Conservation (phyloP, 2,113 vertebrate species). For the Barnardius zonarius region DNA sequence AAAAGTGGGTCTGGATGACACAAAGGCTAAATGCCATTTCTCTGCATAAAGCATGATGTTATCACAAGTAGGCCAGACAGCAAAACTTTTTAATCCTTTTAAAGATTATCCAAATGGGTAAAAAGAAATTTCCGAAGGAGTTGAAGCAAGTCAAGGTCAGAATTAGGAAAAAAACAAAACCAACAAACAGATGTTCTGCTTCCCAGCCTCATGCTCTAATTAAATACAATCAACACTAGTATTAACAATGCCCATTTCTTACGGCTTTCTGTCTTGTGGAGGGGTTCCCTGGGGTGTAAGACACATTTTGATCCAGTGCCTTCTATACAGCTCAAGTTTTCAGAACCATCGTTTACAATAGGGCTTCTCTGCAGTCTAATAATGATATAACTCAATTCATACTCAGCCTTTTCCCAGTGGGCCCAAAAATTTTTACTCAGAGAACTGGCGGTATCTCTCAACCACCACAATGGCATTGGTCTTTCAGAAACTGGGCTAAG, state of each 20-base stretch:
- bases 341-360: neutral
- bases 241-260: slow-evolving; percentile 10
- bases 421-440: neutral
- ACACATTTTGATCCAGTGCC: neutral
- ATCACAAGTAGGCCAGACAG: neutral
- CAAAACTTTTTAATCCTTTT: neutral
- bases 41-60: neutral
- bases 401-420: neutral
- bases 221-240: slow-evolving; percentile 31
- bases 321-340: neutral
- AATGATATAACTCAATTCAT: neutral
- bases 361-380: neutral
- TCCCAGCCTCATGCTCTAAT: slow-evolving; percentile 30
- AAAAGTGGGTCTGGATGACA: neutral
- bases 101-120: neutral
- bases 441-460: neutral
- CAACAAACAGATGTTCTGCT: neutral
- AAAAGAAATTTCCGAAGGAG: neutral
- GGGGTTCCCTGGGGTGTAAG: neutral
- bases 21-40: neutral
- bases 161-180: neutral
- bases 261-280: neutral
- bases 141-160: neutral
- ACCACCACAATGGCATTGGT: neutral
- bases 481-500: neutral